These are phyloP conservation scores for Cyprinodon variegatus DNA, from an alignment of 2,113 vertebrate genomes.

Conservation along the genomic window DNA sequence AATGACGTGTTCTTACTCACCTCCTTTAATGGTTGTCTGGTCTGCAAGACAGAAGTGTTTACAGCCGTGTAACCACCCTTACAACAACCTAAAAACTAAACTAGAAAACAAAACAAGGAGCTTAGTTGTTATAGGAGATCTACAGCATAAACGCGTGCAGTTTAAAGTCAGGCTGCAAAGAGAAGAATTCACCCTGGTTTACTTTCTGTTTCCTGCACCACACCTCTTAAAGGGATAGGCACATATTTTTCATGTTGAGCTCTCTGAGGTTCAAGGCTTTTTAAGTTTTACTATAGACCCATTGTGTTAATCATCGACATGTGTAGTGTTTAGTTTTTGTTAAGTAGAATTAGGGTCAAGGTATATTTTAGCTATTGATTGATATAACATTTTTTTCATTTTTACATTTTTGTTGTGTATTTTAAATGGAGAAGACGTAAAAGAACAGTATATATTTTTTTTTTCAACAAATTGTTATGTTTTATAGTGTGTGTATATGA, in stretches of 20 bases:
- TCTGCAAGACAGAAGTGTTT: not conserved
- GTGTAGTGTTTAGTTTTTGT: not conserved
- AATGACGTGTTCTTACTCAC: not conserved
- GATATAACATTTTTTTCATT: no score
- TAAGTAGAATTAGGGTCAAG: not conserved
- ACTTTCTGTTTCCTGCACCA: conserved; percentile 45
- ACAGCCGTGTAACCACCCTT: not conserved
- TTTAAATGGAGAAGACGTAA: no score
- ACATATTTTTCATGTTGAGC: not conserved
- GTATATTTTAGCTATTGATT: no score
- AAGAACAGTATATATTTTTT: no score
- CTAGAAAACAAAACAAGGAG: not conserved
- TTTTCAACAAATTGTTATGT: no score
- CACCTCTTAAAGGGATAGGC: conserved; percentile 52
- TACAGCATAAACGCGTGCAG: not conserved
- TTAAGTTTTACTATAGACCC: not conserved
- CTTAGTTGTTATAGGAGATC: not conserved
- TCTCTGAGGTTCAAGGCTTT: not conserved
- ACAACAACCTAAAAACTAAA: not conserved
- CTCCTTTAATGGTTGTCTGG: not conserved
- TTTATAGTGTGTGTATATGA: no score
- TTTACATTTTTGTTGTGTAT: no score
- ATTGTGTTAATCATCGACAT: conserved; percentile 18
- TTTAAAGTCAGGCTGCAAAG: not conserved
- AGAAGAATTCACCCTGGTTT: not conserved